Base-by-base conservation (phyloP, 2,888 invertebrate species). In the Diloba caeruleocephala region DNA sequence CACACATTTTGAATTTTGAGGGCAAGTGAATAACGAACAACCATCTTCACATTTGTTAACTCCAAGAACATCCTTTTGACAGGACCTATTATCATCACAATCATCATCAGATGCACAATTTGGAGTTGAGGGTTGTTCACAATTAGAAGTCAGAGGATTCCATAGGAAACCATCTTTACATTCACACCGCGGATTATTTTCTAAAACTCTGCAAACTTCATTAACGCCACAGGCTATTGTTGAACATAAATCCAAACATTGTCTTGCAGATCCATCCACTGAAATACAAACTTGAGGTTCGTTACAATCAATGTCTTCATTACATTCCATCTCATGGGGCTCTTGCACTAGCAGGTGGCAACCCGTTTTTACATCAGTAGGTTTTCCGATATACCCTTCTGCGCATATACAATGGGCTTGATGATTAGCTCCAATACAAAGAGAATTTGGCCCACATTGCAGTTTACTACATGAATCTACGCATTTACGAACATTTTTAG, bases 371-470 rank as follows among this genome's bases (percentile, higher is more conserved):
- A 97, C 92, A 84, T 98, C 97, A 65, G 95, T 96, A 0, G 98
- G 98, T 86, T 97, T 96, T 19, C 98, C 98, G 42, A 94, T 89
- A 81, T 96, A 97, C 0, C 97, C 97, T 58, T 97, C 96, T 15
- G 96, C 94, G 80, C 98, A 98, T 55, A 98, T 96, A 79, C 98
- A 98, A 23, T 97, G 96, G 0, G 98, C 97, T 59, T 96, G 95
- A 84, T 98, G 98, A 78, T 96, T 96, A 75, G 97, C 96, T 10
- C 97, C 96, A 5, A 98, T 95, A 81, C 98, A 98, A 0, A 98
- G 87, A 2, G 98, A 98, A 84, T 98, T 98, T 0, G 98, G 98
- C 8, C 98, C 98, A 81, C 98, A 98, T 76, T 98, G 97, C 23
- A 97, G 94, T 89, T 97, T 97, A 62, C 96, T 96, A 78, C 98